Base-by-base conservation (phyloP, 92 coral and sea anemone genomes). In the Metridium senile region DNA sequence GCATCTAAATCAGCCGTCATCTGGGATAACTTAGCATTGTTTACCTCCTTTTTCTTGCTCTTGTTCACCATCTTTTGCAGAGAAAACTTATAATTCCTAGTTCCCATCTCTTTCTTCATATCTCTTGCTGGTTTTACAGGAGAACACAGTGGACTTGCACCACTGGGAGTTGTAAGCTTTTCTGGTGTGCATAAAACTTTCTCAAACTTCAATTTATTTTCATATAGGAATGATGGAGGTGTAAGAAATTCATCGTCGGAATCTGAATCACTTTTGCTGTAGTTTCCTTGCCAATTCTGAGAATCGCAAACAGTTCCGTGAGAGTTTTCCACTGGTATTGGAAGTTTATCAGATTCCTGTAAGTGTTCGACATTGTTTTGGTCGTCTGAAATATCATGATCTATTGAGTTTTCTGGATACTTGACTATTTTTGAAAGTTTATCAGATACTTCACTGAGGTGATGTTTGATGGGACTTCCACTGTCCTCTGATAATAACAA, bases 181-280 rank as follows among this genome's bases (percentile, higher is more conserved):
- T 77, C 75, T 32, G 91, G 91, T 9, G 91, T 82, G 43, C 72
- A 35, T 43, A 81, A 72, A 27, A 39, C 18, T 26, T 82, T 64
- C 25, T 70, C 71, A 62, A 94, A 88, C 80, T 80, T 91, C 43
- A 77, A 21, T 33, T 46, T 31, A 28, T 80, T 81, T 28, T 74
- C 75, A 29, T 81, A 80, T 33, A 94, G 76, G 82, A 89, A 89
- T 35, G 83, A 75, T 72, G 97, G 93, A 1, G 92, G 93, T 0
- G 81, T 81, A 34, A 94, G 91, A 32, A 92, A 77, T 29, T 92
- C 98, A 70, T 94, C 97, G 54, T 92, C 97, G 1, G 93, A 92
- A 9, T 86, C 90, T 59, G 78, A 81, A 11, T 33, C 78, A 58
- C 26, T 27, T 18, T 32, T 20, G 19, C 57, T 63, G 35, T 29